phyloP scores from a whole-genome alignment of 1,140 invertebrate genomes.

The Sitodiplosis mosellana region DNA sequence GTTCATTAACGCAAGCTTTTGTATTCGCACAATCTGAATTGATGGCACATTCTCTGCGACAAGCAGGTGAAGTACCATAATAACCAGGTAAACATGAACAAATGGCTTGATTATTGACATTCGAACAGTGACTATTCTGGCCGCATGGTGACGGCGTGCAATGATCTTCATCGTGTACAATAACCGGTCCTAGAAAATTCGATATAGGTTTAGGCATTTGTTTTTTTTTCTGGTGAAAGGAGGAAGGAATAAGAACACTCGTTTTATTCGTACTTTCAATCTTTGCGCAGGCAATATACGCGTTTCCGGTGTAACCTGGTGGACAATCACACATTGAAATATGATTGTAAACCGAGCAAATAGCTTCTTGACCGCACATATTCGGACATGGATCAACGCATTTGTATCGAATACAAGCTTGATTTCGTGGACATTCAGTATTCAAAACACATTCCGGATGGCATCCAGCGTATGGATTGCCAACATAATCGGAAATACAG shows the following conservation, averaged over 20 bases:
- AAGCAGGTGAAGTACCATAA: slow-evolving; percentile 54
- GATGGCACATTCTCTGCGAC: slow-evolving; percentile 65
- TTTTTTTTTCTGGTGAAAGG: slow-evolving; percentile 24
- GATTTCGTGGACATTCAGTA: slow-evolving; percentile 42
- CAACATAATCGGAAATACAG: slow-evolving; percentile 44
- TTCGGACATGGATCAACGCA: slow-evolving; percentile 49
- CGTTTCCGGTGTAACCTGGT: slow-evolving; percentile 37
- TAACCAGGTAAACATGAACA: slow-evolving; percentile 66
- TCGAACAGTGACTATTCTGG: slow-evolving; percentile 57
- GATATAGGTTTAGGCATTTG: slow-evolving; percentile 12
- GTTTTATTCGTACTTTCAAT: slow-evolving; percentile 27
- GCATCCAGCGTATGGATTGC: slow-evolving; percentile 47
- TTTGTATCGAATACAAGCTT: slow-evolving; percentile 47
- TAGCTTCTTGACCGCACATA: slow-evolving; percentile 43
- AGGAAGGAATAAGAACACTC: background rate
- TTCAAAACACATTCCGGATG: slow-evolving; percentile 49
- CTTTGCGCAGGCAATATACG: slow-evolving; percentile 38
- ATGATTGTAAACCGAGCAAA: slow-evolving; percentile 49
- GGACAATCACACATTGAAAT: slow-evolving; percentile 49
- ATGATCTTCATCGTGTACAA: slow-evolving; percentile 24
- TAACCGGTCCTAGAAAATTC: slow-evolving; percentile 4
- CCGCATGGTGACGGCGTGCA: slow-evolving; percentile 53
- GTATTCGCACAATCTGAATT: slow-evolving; percentile 62
- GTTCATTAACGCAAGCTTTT: slow-evolving; percentile 64
- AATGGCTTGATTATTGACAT: slow-evolving; percentile 46